These are phyloP conservation scores for Timandra comae DNA, from an alignment of 2,888 invertebrate genomes.

Conservation along the genomic window DNA sequence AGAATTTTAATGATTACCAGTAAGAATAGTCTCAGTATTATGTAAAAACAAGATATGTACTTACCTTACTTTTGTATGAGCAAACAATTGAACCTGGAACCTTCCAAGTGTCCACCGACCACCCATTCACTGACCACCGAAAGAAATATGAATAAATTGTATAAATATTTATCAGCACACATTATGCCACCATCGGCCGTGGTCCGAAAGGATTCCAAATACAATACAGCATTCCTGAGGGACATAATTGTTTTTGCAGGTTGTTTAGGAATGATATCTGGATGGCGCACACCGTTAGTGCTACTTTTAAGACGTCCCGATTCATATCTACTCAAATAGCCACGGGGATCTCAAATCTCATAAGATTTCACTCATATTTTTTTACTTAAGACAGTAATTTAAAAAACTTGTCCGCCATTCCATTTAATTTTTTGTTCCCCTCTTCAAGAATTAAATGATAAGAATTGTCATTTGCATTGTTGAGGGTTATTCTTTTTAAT, in stretches of 20 bases:
- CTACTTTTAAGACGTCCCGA: conserved; percentile 47
- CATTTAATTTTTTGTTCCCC: conserved; percentile 20
- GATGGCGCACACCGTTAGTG: conserved; percentile 60
- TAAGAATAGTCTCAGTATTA: too few species aligned
- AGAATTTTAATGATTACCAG: too few species aligned
- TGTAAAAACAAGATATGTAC: too few species aligned
- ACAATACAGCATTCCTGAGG: conserved; percentile 56
- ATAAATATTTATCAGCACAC: conserved; percentile 69
- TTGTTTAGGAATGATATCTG: conserved; percentile 54
- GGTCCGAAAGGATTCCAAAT: conserved; percentile 46
- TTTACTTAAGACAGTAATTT: conserved; percentile 25
- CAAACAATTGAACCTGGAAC: conserved; percentile 11
- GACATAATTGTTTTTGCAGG: conserved; percentile 69
- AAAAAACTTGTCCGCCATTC: conserved; percentile 22
- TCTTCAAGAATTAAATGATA: conserved; percentile 22
- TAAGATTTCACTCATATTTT: conserved; percentile 23
- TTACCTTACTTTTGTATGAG: too few species aligned
- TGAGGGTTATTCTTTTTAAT: not conserved
- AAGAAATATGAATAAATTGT: conserved; percentile 66
- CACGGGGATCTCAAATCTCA: conserved; percentile 18
- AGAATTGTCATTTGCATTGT: conserved; percentile 5
- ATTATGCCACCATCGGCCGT: conserved; percentile 47
- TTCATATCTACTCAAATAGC: conserved; percentile 29
- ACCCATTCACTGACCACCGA: conserved; percentile 21
- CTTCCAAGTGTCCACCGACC: conserved; percentile 9